Evolutionary conservation across 2,797 vertebrate genomes (phyloP).

Genomic region (Pangasius macronema): DNA sequence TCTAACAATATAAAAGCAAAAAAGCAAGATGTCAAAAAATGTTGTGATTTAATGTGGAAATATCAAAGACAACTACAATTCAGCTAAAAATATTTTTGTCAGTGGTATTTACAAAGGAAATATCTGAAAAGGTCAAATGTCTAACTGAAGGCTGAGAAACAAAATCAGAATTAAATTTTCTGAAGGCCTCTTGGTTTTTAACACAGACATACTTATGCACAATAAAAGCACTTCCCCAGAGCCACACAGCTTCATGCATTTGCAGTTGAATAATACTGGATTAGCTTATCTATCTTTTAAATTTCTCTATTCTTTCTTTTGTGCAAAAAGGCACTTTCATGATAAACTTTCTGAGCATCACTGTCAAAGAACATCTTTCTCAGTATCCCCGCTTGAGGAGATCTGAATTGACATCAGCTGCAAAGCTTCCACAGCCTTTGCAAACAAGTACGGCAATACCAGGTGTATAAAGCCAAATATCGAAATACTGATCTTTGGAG

Average conservation of each 20-base stretch:
- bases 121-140: conserved; percentile 20
- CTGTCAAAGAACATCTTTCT: neutral
- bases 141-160: conserved; percentile 27
- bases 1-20: neutral
- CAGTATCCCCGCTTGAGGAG: neutral
- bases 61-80: conserved; percentile 8
- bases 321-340: conserved; percentile 56
- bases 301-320: conserved; percentile 12
- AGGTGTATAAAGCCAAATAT: conserved; percentile 22
- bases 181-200: conserved; percentile 50
- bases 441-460: conserved; percentile 26
- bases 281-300: neutral
- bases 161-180: neutral
- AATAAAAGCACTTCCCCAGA: conserved; percentile 45
- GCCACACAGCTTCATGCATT: conserved; percentile 20
- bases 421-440: conserved; percentile 35
- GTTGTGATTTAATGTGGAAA: neutral
- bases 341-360: conserved; percentile 27
- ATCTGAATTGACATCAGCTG: conserved; percentile 46
- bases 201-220: conserved; percentile 22
- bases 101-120: conserved; percentile 14
- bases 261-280: conserved; percentile 17
- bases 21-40: neutral
- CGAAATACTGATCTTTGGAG: conserved; percentile 49
- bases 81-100: neutral